Base-by-base conservation (phyloP, 1,140 invertebrate species). In the Heliconius hewitsoni region DNA sequence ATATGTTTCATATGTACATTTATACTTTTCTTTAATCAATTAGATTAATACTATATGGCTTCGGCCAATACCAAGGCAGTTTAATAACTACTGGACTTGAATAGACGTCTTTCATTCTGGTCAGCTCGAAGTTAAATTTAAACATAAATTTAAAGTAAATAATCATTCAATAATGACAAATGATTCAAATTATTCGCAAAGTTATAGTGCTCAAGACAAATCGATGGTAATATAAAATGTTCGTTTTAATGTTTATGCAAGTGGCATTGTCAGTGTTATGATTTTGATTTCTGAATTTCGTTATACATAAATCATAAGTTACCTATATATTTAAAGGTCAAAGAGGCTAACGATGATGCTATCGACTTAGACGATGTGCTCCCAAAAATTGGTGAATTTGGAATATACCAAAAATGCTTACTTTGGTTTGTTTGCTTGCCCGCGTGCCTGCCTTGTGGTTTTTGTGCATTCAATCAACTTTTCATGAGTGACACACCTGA, bases 391-490 rank as follows among this genome's bases (percentile, higher is more conserved):
- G 98, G 98, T 6, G 98, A 98, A 89, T 98, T 98, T 90, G 98
- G 98, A 37, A 95, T 95, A 23, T 98, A 98, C 91, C 98, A 98
- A 89, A 98, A 98, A 86, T 94, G 98, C 76, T 93, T 98, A 70
- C 91, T 98, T 30, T 98, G 97, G 97, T 95, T 98, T 27, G 97
- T 98, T 19, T 98, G 98, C 85, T 91, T 98, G 39, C 98, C 98
- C 16, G 97, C 97, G 5, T 98, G 98, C 84, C 95, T 98, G 77
- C 97, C 98, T 0, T 98, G 98, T 87, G 98, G 98, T 2, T 98
- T 98, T 90, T 97, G 98, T 90, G 97, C 97, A 1, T 98, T 98
- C 91, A 98, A 98, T 93, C 98, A 98, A 89, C 95, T 98, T 3
- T 98, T 98, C 90, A 98, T 98, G 97, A 96, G 97, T 0, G 97